phyloP scores from a whole-genome alignment of 2,113 vertebrate species.

The Pollimyrus isidori region DNA sequence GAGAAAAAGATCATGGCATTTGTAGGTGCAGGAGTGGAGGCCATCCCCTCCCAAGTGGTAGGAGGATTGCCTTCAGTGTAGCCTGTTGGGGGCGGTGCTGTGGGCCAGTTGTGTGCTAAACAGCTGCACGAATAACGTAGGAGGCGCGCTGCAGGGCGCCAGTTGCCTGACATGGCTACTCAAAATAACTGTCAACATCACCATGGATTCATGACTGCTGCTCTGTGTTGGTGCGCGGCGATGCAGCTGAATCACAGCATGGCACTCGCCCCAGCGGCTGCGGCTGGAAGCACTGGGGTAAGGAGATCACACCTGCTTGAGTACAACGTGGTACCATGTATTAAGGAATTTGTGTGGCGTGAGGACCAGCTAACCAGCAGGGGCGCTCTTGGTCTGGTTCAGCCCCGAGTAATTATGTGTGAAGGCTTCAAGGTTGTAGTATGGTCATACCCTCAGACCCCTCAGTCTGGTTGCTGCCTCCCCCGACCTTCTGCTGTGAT shows the following conservation, averaged over 20 bases:
- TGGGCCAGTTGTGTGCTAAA: conserved; percentile 12
- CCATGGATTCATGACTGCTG: neutral
- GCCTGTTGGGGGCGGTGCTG: too few species aligned
- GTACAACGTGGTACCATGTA: neutral
- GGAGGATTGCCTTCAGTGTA: neutral
- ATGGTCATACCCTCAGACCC: neutral
- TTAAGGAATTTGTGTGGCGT: neutral
- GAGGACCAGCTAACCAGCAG: neutral
- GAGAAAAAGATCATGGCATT: neutral
- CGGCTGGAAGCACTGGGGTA: neutral
- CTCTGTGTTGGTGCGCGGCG: neutral
- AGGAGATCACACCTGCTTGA: neutral
- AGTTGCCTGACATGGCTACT: neutral
- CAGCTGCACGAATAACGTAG: neutral
- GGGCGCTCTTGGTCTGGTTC: neutral
- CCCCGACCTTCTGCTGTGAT: neutral
- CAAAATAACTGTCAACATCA: neutral
- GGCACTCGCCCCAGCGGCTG: neutral
- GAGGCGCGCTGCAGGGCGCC: neutral
- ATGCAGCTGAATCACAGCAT: too few species aligned
- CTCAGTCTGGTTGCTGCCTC: neutral
- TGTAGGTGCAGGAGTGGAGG: neutral
- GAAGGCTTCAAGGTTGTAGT: neutral
- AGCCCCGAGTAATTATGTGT: neutral
- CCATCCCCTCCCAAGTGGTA: neutral